A percentile compares a stretch with the other conserved stretches of the same genome.
Conservation (phyloP, 1,140 invertebrate species). For the Drosophila ironensis region DNA sequence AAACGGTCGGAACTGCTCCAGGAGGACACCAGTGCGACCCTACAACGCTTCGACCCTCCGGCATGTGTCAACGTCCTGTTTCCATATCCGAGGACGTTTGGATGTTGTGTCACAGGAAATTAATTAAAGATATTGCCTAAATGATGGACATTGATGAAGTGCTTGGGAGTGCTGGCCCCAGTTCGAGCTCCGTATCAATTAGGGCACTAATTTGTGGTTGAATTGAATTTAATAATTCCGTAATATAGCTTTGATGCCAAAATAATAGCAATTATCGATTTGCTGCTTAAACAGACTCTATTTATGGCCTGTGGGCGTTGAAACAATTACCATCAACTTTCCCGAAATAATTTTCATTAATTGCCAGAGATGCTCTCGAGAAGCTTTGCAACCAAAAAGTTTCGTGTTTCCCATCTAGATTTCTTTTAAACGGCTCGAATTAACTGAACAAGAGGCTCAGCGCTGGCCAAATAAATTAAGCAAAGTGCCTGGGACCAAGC, state of each 20-base stretch:
- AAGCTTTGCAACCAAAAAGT: conserved; percentile 1
- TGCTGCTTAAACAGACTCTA: conserved; percentile 21
- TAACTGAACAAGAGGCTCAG: conserved; percentile 45
- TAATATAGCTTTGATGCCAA: conserved; percentile 37
- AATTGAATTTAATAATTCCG: conserved; percentile 39
- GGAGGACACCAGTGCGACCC: too few relatives aligned
- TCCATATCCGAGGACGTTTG: not conserved
- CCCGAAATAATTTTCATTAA: conserved; percentile 51
- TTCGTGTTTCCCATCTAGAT: conserved; percentile 14
- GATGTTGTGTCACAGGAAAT: conserved; percentile 43
- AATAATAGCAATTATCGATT: conserved; percentile 62
- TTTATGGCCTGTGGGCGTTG: conserved; percentile 25
- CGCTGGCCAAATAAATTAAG: conserved; percentile 49
- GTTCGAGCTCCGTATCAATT: conserved; percentile 2
- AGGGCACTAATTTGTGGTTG: conserved; percentile 18
- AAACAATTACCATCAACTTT: conserved; percentile 19
- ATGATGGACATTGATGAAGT: conserved; percentile 16
- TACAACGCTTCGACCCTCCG: not conserved
- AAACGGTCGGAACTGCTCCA: conserved; percentile 22
- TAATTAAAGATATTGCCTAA: conserved; percentile 39
- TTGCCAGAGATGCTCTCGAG: not conserved
- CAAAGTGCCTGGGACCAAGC: conserved; percentile 29
- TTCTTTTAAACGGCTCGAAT: conserved; percentile 26
- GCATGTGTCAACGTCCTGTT: conserved; percentile 43
- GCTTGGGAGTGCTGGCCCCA: not conserved